These are phyloP conservation scores for Bergia puertoricense DNA, from an alignment of 92 coral and sea anemone genomes.

Conservation along the genomic window DNA sequence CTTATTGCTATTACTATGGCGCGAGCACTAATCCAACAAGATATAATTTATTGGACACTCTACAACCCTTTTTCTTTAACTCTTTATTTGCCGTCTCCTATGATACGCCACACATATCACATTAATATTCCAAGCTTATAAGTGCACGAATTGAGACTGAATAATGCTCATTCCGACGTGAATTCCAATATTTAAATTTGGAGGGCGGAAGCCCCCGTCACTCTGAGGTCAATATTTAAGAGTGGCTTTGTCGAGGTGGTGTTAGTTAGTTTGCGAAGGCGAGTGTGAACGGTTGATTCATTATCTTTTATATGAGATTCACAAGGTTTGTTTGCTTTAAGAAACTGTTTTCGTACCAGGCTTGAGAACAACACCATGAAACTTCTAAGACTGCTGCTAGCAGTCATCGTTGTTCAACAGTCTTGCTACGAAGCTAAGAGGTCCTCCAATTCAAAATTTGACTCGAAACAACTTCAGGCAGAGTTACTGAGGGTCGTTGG, in stretches of 20 bases:
- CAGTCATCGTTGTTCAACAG: slow-evolving; percentile 4
- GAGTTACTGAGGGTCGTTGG: slow-evolving; percentile 80
- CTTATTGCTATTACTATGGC: background rate
- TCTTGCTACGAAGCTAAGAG: slow-evolving; percentile 38
- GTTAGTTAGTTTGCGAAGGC: slow-evolving; percentile 13
- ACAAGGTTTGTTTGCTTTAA: background rate
- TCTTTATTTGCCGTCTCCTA: background rate
- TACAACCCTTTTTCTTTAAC: background rate
- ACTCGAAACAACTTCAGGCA: slow-evolving; percentile 59
- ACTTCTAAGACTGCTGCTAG: slow-evolving; percentile 1
- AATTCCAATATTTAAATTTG: slow-evolving; percentile 43
- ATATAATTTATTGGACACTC: slow-evolving; percentile 2
- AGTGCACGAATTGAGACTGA: slow-evolving; percentile 38
- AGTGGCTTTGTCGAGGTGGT: slow-evolving; percentile 20
- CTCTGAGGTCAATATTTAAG: slow-evolving; percentile 45
- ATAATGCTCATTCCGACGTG: slow-evolving; percentile 42
- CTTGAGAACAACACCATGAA: slow-evolving; percentile 1
- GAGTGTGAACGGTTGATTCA: slow-evolving; percentile 7
- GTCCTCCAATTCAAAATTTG: slow-evolving; percentile 38
- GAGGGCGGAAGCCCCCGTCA: slow-evolving; percentile 49
- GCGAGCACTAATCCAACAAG: slow-evolving; percentile 16
- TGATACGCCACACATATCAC: slow-evolving; percentile 23
- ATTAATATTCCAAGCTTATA: slow-evolving; percentile 20
- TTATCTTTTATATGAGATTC: background rate
- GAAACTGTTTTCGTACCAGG: slow-evolving; percentile 1